Evolutionary conservation across 2,888 invertebrate genomes (phyloP), one percentile per base, ranked within the genome.

Genomic region (Dasypolia templi): DNA sequence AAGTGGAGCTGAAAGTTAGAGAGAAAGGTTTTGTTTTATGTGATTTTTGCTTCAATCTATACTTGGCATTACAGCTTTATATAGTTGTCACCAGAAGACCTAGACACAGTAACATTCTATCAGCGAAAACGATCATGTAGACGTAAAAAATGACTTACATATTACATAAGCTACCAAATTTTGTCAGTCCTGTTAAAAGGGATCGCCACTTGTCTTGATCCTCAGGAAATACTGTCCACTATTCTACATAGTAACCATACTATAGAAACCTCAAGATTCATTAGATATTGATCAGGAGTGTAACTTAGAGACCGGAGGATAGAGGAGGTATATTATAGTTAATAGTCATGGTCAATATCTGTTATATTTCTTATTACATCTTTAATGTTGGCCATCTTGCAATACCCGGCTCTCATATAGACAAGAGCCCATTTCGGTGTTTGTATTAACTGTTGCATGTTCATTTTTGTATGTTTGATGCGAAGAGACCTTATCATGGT

Each of bases 21-120:
- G 87, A 81, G 86, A 86, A 86, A 87, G 66, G 84, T 72, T 62
- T 58, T 79, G 26, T 58, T 84, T 82, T 84, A 83, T 75, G 59
- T 73, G 68, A 69, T 63, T 73, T 82, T 72, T 49, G 58, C 44
- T 77, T 61, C 26, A n/a, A 49, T 56, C 22, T 61, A 19, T 58
- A 32, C 29, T 32, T 35, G 17, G 55, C 14, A 32, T 51, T 51
- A 46, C 39, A 59, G n/a, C 19, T 68, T 65, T 66, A 35, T 75
- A 19, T 11, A 4, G 14, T 49, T n/a, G 3, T 49, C 14, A 29
- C 39, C 14, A 46, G 53, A 14, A 7, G 14, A 32, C 6, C 11
- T 11, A 6, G 7, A n/a, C 11, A 17, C 17, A 32, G 17, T n/a
- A 49, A 51, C n/a, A 49, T 2, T 7, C 26, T 42, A 12, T 62